Conservation (phyloP, 2,888 invertebrate genomes). For the Melieria omissa region DNA sequence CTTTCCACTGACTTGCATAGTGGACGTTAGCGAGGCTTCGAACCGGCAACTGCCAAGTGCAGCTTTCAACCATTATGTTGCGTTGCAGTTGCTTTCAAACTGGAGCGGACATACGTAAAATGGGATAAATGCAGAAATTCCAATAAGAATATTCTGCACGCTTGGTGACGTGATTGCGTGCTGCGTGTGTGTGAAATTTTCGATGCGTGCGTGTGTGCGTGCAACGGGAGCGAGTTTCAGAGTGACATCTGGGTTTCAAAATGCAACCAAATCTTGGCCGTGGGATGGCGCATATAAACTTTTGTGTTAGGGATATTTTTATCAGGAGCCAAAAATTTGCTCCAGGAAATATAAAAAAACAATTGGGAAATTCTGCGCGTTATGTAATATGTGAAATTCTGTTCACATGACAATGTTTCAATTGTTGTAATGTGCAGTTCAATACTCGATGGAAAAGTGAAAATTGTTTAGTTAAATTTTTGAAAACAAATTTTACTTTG, state of each 20-base stretch:
- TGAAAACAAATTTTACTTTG: too few species aligned
- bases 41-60: neutral
- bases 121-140: conserved; percentile 30
- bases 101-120: conserved; percentile 48
- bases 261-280: neutral
- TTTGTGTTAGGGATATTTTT: neutral
- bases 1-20: too few species aligned
- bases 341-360: neutral
- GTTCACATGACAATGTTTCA: neutral
- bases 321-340: neutral
- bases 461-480: too few species aligned
- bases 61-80: neutral
- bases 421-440: neutral
- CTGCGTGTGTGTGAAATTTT: conserved; percentile 46
- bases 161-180: neutral
- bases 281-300: too few species aligned
- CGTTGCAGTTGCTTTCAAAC: conserved; percentile 44
- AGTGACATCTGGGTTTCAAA: conserved; percentile 29
- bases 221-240: neutral
- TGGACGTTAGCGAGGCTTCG: too few species aligned
- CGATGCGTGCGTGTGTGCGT: conserved; percentile 36
- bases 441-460: too few species aligned
- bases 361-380: neutral
- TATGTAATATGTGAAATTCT: neutral
- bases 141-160: neutral